phyloP scores from a whole-genome alignment of 2,888 invertebrate species.

The Monoplex corrugatus region DNA sequence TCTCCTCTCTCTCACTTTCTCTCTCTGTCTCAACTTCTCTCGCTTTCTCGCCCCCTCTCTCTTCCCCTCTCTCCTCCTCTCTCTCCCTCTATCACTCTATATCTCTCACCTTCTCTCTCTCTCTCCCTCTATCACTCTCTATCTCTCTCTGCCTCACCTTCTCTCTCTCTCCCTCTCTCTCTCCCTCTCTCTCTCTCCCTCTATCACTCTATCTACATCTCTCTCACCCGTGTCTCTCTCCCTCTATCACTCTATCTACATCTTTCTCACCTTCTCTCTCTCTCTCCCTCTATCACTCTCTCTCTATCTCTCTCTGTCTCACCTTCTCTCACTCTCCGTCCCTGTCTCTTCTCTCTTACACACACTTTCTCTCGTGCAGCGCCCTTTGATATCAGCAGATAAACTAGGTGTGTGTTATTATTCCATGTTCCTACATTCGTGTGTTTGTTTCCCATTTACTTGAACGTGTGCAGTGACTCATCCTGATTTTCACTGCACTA shows the following conservation, averaged over 20 bases:
- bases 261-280: neutral
- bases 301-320: constrained; percentile 24
- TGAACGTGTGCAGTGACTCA: no score
- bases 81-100: constrained; percentile 19
- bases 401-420: no score
- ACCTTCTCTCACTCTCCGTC: constrained; percentile 35
- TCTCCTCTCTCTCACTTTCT: neutral
- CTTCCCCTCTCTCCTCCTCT: constrained; percentile 5
- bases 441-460: no score
- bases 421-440: no score
- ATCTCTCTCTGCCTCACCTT: constrained; percentile 33
- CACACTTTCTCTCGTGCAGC: constrained; percentile 57
- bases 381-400: constrained; percentile 47
- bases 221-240: neutral
- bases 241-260: neutral
- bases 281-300: neutral
- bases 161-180: constrained; percentile 17
- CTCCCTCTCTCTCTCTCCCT: constrained; percentile 5
- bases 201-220: neutral
- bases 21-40: neutral
- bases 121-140: constrained; percentile 26
- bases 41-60: constrained; percentile 1
- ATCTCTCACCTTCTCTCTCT: constrained; percentile 19
- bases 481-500: no score
- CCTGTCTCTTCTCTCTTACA: constrained; percentile 24